Conservation (phyloP, 2,888 invertebrate species). For the Cheilosia soror region DNA sequence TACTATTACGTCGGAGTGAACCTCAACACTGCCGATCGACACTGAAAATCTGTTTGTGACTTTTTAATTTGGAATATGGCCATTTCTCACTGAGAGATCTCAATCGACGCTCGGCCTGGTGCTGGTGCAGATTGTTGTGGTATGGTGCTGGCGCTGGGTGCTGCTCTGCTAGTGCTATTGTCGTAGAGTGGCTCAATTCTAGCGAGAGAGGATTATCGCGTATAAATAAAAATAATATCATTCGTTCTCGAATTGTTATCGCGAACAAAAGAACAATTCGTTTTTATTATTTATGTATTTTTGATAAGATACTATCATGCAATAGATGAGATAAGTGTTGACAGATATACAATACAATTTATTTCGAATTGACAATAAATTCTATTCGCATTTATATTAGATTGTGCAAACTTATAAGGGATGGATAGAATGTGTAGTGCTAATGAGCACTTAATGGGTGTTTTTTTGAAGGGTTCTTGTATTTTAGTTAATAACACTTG, state of each 20-base stretch:
- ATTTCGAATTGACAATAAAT: conserved; percentile 11
- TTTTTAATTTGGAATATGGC: conserved; percentile 55
- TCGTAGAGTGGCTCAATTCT: background rate
- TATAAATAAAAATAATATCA: conserved; percentile 2
- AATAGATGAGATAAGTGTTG: background rate
- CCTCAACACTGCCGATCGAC: conserved; percentile 56
- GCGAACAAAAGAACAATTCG: conserved; percentile 32
- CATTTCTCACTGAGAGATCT: conserved; percentile 43
- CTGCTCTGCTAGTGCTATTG: background rate
- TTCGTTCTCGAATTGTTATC: conserved; percentile 32
- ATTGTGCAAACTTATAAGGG: background rate
- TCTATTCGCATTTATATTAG: background rate
- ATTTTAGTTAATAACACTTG: background rate
- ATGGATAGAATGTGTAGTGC: background rate
- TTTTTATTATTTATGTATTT: background rate
- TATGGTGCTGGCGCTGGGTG: too few relatives aligned
- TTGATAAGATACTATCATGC: conserved; percentile 38
- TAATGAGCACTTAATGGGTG: conserved; percentile 2
- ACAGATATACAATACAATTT: background rate
- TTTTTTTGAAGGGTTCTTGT: background rate
- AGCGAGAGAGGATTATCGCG: conserved; percentile 29
- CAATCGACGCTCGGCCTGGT: too few relatives aligned
- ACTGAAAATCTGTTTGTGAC: conserved; percentile 34
- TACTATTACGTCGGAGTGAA: conserved; percentile 44
- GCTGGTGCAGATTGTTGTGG: too few relatives aligned